Evolutionary conservation across 2,113 vertebrate species (phyloP).

Genomic region (Hepsetus odoe): DNA sequence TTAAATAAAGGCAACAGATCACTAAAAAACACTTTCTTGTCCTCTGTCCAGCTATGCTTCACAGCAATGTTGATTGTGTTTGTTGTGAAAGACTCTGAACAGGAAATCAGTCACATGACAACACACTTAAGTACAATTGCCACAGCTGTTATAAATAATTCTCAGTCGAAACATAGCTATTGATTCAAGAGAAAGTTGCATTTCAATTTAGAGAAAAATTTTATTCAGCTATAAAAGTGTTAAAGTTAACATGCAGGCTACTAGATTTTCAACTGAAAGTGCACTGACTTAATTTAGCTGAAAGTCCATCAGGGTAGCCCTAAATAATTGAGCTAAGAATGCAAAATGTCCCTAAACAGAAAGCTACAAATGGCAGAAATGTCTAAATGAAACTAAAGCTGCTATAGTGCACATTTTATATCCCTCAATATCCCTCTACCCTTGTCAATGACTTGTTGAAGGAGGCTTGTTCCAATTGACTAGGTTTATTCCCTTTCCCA

Average conservation of each 20-base stretch:
- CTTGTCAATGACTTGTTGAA: conserved; percentile 36
- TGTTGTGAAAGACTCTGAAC: no score
- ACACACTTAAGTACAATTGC: no score
- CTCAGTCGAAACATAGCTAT: no score
- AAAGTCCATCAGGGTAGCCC: conserved; percentile 5
- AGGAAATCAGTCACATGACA: no score
- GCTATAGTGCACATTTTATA: conserved; percentile 2
- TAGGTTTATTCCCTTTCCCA: conserved; percentile 28
- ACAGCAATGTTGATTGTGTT: no score
- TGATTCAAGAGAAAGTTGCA: not conserved
- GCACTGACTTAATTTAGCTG: not conserved
- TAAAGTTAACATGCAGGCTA: not conserved
- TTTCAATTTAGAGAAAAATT: not conserved
- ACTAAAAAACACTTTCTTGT: no score
- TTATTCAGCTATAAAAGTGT: not conserved
- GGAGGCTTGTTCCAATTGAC: conserved; percentile 28
- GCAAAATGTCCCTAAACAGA: not conserved
- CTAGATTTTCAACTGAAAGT: not conserved
- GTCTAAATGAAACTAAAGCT: not conserved
- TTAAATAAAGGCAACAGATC: no score
- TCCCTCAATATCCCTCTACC: not conserved
- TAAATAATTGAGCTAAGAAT: not conserved
- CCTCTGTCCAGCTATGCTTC: no score
- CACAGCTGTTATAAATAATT: no score
- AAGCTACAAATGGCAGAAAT: not conserved